phyloP scores from a whole-genome alignment of 2,888 invertebrate species.

The Danaus chrysippus region DNA sequence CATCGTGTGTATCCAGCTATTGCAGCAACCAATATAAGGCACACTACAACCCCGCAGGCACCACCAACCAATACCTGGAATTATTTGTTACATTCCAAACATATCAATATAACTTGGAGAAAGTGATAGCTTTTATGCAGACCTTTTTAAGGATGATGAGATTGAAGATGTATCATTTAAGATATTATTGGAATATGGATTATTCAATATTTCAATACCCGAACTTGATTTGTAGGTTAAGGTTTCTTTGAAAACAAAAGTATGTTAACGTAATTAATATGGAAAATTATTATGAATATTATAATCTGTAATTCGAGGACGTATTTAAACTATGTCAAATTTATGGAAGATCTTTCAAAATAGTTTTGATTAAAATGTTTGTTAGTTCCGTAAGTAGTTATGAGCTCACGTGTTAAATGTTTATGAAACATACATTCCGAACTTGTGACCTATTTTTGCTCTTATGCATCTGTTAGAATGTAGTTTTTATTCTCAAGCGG shows the following conservation, averaged over 20 bases:
- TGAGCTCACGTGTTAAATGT: slow-evolving; percentile 14
- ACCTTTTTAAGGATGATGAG: neutral
- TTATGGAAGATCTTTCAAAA: no score
- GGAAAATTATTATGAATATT: no score
- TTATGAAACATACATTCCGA: slow-evolving; percentile 25
- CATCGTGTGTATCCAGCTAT: slow-evolving; percentile 65
- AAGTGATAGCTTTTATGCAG: slow-evolving; percentile 4
- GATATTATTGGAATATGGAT: no score
- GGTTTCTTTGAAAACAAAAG: no score
- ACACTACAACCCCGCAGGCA: slow-evolving; percentile 62
- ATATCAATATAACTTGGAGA: neutral
- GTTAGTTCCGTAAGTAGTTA: neutral
- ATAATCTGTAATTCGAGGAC: no score
- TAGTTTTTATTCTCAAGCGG: slow-evolving; percentile 31
- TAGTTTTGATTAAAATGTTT: no score
- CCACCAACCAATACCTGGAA: slow-evolving; percentile 64
- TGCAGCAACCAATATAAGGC: slow-evolving; percentile 59
- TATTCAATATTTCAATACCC: no score
- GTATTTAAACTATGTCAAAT: no score
- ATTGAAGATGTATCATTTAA: no score
- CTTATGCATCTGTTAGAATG: slow-evolving; percentile 31
- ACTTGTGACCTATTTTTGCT: slow-evolving; percentile 35
- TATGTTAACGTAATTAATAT: no score
- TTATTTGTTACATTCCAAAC: slow-evolving; percentile 8
- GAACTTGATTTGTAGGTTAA: no score